These are phyloP conservation scores for Perizoma affinitatum DNA, from an alignment of 2,888 invertebrate species.

Conservation along the genomic window DNA sequence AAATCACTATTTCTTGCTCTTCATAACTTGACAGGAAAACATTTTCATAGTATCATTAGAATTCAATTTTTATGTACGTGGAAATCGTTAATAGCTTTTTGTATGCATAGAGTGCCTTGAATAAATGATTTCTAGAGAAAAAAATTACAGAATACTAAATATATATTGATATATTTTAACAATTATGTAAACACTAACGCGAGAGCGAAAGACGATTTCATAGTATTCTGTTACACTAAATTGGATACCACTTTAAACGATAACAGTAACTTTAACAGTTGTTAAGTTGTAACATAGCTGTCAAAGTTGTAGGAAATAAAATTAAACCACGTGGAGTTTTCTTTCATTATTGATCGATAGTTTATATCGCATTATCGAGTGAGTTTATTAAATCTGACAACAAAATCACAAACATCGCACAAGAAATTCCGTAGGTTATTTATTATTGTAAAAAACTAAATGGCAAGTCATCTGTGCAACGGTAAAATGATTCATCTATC, in stretches of 20 bases:
- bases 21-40: background rate
- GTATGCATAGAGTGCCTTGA: background rate
- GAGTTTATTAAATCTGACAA: conserved; percentile 36
- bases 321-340: conserved; percentile 27
- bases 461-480: conserved; percentile 67
- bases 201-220: conserved; percentile 23
- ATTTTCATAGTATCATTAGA: conserved; percentile 5
- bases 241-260: conserved; percentile 40
- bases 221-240: conserved; percentile 39
- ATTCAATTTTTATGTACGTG: no score
- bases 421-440: conserved; percentile 48
- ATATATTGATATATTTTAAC: conserved; percentile 30
- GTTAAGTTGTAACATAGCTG: conserved; percentile 33
- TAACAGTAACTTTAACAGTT: conserved; percentile 41
- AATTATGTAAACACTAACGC: conserved; percentile 36
- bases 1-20: no score
- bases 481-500: conserved; percentile 64
- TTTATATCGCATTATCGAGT: conserved; percentile 30
- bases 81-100: background rate
- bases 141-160: conserved; percentile 9
- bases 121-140: background rate
- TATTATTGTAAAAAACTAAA: conserved; percentile 49
- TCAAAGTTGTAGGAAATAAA: conserved; percentile 28
- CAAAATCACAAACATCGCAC: conserved; percentile 35
- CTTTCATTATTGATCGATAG: conserved; percentile 23